phyloP scores from a whole-genome alignment of 2,888 invertebrate species.

The Julus scanicus region DNA sequence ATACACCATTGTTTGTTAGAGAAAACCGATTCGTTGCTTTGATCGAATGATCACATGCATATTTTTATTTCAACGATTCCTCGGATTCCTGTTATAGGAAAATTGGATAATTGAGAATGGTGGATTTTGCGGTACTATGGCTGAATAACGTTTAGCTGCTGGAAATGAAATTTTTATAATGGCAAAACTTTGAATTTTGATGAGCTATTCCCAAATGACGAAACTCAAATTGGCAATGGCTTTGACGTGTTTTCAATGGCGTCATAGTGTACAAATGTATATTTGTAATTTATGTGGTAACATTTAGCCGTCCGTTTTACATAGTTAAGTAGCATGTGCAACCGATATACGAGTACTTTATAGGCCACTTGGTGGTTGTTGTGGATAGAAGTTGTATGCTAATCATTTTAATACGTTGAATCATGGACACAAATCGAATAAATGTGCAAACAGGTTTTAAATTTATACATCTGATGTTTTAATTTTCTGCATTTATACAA shows the following conservation, averaged over 20 bases:
- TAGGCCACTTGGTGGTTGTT: constrained; percentile 33
- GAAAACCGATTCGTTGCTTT: background rate
- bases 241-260: background rate
- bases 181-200: background rate
- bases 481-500: background rate
- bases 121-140: background rate
- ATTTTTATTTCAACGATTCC: background rate
- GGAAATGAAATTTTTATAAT: background rate
- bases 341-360: background rate
- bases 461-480: background rate
- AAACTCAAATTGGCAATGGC: background rate
- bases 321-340: constrained; percentile 18
- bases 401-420: constrained; percentile 27
- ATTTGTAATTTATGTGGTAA: constrained; percentile 33
- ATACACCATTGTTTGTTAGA: background rate
- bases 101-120: background rate
- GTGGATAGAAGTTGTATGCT: constrained; percentile 33
- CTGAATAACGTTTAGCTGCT: background rate
- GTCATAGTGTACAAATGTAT: constrained; percentile 19
- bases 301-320: constrained; percentile 27
- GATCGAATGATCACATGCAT: background rate
- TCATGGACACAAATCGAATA: constrained; percentile 27
- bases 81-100: background rate
- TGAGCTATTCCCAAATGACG: background rate
- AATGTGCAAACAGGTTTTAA: constrained; percentile 21